phyloP scores from a whole-genome alignment of 2,113 vertebrate genomes.

The Malurus alboscapulatus region DNA sequence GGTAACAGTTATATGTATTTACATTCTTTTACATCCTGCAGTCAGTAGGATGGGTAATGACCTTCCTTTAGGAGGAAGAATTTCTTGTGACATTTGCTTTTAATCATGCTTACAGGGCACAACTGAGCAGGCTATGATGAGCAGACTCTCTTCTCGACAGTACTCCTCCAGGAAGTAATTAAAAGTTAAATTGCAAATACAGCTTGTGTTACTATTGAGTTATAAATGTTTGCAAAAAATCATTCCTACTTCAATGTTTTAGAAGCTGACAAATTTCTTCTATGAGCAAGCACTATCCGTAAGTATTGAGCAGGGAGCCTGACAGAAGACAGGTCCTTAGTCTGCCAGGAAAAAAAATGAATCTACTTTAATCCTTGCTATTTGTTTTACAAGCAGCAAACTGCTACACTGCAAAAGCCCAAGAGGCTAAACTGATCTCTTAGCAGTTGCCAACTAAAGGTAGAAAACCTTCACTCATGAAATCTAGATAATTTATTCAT shows the following conservation, averaged over 20 bases:
- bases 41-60: not conserved
- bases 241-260: not conserved
- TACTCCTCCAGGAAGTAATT: not conserved
- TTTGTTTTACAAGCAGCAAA: slow-evolving; percentile 20
- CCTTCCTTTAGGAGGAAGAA: not conserved
- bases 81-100: not conserved
- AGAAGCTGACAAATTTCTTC: slow-evolving; percentile 1
- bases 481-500: not conserved
- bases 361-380: slow-evolving; percentile 20
- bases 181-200: slow-evolving; percentile 9
- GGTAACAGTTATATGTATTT: not conserved
- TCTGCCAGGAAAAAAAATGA: slow-evolving; percentile 11
- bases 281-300: not conserved
- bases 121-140: not conserved
- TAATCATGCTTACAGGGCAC: not conserved
- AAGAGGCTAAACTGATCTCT: not conserved
- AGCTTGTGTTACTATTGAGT: not conserved
- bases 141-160: not conserved
- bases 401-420: not conserved
- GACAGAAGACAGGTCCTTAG: slow-evolving; percentile 2
- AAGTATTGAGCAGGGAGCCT: not conserved
- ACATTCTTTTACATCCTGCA: not conserved
- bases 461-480: not conserved
- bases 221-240: not conserved
- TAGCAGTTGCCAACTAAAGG: not conserved